Percentiles rank a stretch among this genome's conserved stretches.
These are phyloP conservation scores for Lepilemur ruficaudatus DNA, from an alignment of 2,797 vertebrate genomes.

Conservation along the genomic window DNA sequence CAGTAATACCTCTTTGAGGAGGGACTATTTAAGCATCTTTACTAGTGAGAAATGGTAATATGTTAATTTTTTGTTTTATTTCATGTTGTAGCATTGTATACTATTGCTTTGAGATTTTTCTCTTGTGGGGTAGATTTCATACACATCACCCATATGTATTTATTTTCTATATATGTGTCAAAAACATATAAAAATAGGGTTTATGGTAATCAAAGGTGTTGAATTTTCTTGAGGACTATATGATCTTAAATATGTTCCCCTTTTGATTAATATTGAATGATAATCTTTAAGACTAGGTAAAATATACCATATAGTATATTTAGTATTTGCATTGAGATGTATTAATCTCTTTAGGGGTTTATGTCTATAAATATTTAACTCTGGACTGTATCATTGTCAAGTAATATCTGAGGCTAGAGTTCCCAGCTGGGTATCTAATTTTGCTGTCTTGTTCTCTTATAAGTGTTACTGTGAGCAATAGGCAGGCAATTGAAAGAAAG, in stretches of 20 bases:
- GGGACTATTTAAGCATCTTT: neutral
- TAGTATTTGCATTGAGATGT: constrained; percentile 17
- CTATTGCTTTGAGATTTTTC: constrained; percentile 39
- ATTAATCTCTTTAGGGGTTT: constrained; percentile 7
- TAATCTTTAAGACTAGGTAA: constrained; percentile 17
- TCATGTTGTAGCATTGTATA: neutral
- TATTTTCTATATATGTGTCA: constrained; percentile 3
- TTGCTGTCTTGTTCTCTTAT: constrained; percentile 61
- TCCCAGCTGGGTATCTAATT: constrained; percentile 43
- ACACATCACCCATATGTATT: neutral
- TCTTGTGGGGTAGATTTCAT: neutral
- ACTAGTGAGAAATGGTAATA: neutral
- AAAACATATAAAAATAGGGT: constrained; percentile 35
- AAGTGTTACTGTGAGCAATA: constrained; percentile 80
- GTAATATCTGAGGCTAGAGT: constrained; percentile 10
- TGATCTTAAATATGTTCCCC: constrained; percentile 25
- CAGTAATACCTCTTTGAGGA: neutral
- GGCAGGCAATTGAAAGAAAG: constrained; percentile 77
- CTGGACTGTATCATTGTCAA: neutral
- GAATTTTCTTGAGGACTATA: neutral
- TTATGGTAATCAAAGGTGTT: constrained; percentile 9
- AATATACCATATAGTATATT: constrained; percentile 17
- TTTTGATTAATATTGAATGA: constrained; percentile 29
- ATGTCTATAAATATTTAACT: constrained; percentile 44
- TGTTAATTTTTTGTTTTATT: neutral